These are phyloP conservation scores for Dicycla oo DNA, from an alignment of 2,888 invertebrate species.

Conservation along the genomic window DNA sequence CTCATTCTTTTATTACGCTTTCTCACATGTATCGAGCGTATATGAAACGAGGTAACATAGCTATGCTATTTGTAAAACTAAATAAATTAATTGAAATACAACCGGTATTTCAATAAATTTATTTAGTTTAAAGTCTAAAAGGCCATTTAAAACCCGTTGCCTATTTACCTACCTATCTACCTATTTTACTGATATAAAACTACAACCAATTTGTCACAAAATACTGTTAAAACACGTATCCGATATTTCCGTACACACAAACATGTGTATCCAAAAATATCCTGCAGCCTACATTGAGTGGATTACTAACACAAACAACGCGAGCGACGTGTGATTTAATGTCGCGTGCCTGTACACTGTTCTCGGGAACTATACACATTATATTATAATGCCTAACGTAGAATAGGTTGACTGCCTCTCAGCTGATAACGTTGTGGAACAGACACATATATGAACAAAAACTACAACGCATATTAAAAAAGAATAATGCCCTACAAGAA, in stretches of 20 bases:
- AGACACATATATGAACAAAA: not conserved
- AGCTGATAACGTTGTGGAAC: not conserved
- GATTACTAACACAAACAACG: conserved; percentile 20
- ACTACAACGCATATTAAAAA: no score
- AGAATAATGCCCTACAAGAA: not conserved
- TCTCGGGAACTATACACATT: not conserved
- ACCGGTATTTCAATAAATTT: no score
- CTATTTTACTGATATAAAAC: not conserved
- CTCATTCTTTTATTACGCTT: not conserved
- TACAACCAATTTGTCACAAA: not conserved
- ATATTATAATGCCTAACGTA: conserved; percentile 1
- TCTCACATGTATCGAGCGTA: not conserved
- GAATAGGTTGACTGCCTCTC: not conserved
- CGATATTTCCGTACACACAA: not conserved
- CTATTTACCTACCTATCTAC: no score
- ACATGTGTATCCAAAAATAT: conserved; percentile 21
- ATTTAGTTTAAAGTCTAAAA: no score
- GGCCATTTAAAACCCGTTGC: no score
- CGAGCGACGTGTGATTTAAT: conserved; percentile 13
- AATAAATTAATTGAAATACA: no score
- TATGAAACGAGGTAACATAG: not conserved
- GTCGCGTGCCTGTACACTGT: no score
- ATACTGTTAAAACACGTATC: not conserved
- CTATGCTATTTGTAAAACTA: not conserved
- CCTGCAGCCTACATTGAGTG: not conserved